Evolutionary conservation across 2,797 vertebrate species (phyloP).

Genomic region (Anomalospiza imberbis): DNA sequence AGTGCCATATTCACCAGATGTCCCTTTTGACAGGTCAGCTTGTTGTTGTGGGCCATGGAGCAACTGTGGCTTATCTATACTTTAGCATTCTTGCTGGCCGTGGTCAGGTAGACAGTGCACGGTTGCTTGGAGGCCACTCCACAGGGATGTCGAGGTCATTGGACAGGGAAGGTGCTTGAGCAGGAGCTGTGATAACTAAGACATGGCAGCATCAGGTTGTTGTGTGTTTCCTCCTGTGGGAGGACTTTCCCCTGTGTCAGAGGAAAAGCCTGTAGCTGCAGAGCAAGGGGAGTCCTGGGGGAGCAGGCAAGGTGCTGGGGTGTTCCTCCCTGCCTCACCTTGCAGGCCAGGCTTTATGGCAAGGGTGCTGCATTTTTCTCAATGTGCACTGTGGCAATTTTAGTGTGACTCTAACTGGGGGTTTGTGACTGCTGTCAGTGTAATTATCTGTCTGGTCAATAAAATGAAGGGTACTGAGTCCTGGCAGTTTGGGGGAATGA

Average conservation of each 20-base stretch:
- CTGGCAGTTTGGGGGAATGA: conserved; percentile 18
- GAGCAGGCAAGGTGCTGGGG: not conserved
- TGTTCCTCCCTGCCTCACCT: not conserved
- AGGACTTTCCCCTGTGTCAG: not conserved
- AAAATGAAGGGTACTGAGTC: conserved; percentile 38
- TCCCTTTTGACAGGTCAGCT: not conserved
- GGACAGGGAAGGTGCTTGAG: not conserved
- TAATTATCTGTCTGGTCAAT: conserved; percentile 53
- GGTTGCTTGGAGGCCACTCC: not conserved
- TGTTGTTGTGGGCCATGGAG: not conserved
- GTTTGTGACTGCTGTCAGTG: not conserved
- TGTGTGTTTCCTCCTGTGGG: not conserved
- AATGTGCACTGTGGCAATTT: not conserved
- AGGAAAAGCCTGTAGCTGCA: not conserved
- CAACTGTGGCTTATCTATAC: accelerated
- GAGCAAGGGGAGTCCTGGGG: accelerated
- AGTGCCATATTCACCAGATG: not conserved
- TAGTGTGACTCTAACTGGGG: not conserved
- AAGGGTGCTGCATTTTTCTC: not conserved
- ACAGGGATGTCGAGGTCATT: not conserved
- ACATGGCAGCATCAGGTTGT: not conserved
- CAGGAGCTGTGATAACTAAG: not conserved
- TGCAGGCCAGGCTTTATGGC: not conserved
- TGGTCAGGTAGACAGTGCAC: not conserved
- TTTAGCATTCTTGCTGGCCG: not conserved